These are phyloP conservation scores for Andrena chrysosceles DNA, from an alignment of 2,888 invertebrate species.

Conservation along the genomic window DNA sequence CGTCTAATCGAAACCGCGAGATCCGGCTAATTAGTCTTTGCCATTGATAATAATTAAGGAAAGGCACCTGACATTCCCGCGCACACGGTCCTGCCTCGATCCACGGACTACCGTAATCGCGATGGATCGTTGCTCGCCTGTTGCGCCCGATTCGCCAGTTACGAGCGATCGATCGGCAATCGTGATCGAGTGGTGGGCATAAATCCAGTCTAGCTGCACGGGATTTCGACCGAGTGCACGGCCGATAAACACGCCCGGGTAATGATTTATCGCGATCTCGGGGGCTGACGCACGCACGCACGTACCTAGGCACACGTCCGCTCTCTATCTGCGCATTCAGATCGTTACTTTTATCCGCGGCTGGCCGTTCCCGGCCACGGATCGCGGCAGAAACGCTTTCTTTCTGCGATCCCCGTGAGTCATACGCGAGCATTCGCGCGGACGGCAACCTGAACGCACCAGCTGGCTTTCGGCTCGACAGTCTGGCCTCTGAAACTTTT, in stretches of 20 bases:
- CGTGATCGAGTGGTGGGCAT: constrained; percentile 51
- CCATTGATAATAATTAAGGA: constrained; percentile 8
- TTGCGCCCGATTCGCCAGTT: constrained; percentile 54
- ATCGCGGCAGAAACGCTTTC: constrained; percentile 39
- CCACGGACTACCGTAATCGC: constrained; percentile 4
- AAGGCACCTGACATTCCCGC: constrained; percentile 26
- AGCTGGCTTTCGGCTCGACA: constrained; percentile 48
- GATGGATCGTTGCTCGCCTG: constrained; percentile 41
- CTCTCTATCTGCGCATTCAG: constrained; percentile 46
- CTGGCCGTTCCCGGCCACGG: background rate
- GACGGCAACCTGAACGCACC: constrained; percentile 46
- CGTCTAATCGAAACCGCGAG: background rate
- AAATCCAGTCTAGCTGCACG: constrained; percentile 60
- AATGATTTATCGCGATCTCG: constrained; percentile 67
- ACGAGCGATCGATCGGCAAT: constrained; percentile 61
- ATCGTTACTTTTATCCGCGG: constrained; percentile 35
- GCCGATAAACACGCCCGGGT: constrained; percentile 70
- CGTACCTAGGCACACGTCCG: constrained; percentile 16
- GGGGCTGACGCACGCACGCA: constrained; percentile 41
- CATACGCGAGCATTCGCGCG: constrained; percentile 44
- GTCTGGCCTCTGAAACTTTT: constrained; percentile 13
- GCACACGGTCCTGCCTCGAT: background rate
- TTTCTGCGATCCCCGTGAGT: constrained; percentile 53
- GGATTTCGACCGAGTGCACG: constrained; percentile 66
- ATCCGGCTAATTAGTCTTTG: background rate